Conservation (phyloP, 2,113 vertebrate species). For the Crotalus viridis region DNA sequence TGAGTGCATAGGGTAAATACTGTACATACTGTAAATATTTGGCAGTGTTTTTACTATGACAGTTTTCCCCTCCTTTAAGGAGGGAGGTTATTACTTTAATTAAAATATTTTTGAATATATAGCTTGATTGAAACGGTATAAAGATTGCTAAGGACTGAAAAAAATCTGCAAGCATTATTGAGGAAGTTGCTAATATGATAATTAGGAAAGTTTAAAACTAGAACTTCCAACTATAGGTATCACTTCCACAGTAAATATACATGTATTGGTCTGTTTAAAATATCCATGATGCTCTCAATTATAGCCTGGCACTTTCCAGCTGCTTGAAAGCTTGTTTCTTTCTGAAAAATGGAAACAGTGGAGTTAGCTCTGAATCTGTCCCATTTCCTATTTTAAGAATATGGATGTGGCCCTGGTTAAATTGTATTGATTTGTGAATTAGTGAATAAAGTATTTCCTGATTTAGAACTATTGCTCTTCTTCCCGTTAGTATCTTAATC, state of each 20-base stretch:
- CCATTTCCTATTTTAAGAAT: not conserved
- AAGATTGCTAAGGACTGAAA: constrained; percentile 10
- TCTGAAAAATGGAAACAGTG: not conserved
- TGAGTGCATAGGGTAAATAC: not conserved
- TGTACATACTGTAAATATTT: not conserved
- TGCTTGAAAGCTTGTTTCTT: not conserved
- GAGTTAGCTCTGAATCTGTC: not conserved
- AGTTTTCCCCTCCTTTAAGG: not conserved
- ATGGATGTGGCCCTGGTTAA: not conserved
- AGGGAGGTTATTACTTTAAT: not conserved
- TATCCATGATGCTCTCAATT: not conserved
- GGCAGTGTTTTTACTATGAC: not conserved
- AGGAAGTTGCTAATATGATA: constrained; percentile 10
- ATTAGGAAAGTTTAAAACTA: not conserved
- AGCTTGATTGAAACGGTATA: not conserved
- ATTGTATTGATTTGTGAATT: not conserved
- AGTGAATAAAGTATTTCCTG: not conserved
- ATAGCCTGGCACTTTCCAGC: not conserved
- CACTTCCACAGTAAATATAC: not conserved
- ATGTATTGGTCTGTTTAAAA: not conserved
- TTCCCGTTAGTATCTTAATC: not conserved
- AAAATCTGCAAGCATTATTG: not conserved
- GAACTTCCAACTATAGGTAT: not conserved
- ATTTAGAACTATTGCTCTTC: not conserved
- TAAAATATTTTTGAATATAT: constrained; percentile 22